Conservation (phyloP, 2,888 invertebrate species). For the Microctonus aethiopoides region DNA sequence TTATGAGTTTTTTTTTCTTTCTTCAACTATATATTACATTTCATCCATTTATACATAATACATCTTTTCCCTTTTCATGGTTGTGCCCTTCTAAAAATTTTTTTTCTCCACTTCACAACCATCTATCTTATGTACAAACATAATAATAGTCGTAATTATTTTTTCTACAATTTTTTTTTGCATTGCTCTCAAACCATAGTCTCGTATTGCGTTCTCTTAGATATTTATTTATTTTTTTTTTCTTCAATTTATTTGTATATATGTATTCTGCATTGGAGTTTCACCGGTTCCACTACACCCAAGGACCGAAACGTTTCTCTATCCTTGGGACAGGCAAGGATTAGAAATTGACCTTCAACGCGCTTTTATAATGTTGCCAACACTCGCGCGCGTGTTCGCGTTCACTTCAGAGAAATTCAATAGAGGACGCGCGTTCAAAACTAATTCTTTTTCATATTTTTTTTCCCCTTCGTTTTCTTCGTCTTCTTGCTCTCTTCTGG, state of each 20-base stretch:
- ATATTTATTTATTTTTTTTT: slow-evolving; percentile 44
- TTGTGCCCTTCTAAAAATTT: slow-evolving; percentile 26
- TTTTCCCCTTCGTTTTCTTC: too few relatives aligned
- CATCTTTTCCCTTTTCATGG: slow-evolving; percentile 26
- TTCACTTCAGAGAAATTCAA: background rate
- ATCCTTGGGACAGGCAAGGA: slow-evolving; percentile 54
- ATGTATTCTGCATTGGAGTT: slow-evolving; percentile 32
- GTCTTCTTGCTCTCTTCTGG: background rate
- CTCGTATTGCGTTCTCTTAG: background rate
- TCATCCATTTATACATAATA: slow-evolving; percentile 39
- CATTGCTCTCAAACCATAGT: background rate
- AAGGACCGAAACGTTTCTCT: slow-evolving; percentile 54
- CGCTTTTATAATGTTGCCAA: slow-evolving; percentile 41
- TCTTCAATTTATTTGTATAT: background rate
- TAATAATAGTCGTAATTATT: slow-evolving; percentile 40
- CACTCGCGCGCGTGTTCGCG: background rate
- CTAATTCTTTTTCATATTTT: background rate
- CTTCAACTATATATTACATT: slow-evolving; percentile 19
- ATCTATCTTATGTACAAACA: slow-evolving; percentile 20
- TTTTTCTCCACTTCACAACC: slow-evolving; percentile 24
- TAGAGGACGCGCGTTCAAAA: background rate
- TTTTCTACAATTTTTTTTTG: slow-evolving; percentile 45
- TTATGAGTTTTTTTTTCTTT: slow-evolving; percentile 41
- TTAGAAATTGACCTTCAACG: slow-evolving; percentile 63
- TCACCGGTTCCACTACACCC: slow-evolving; percentile 33